Conservation (phyloP, 2,113 vertebrate genomes). For the Alouatta palliata region DNA sequence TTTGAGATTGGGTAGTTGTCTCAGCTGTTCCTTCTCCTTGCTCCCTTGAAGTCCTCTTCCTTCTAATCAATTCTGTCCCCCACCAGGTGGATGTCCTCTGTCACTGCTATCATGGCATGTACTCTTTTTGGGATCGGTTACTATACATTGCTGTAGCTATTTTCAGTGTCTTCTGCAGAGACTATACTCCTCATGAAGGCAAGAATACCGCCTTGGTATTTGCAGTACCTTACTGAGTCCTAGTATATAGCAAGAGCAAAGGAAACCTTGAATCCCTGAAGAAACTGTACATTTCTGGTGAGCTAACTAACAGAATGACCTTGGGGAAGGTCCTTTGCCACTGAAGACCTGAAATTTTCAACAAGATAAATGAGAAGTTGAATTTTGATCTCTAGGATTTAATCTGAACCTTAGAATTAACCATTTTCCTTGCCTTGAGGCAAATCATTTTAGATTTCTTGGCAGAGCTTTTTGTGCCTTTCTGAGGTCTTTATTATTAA, state of each 20-base stretch:
- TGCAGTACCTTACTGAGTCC: neutral
- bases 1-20: neutral
- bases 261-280: neutral
- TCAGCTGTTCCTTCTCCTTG: neutral
- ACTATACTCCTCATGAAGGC: neutral
- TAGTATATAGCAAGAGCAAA: neutral
- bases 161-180: neutral
- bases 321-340: neutral
- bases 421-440: neutral
- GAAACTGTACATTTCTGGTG: neutral
- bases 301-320: neutral
- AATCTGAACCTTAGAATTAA: conserved; percentile 5
- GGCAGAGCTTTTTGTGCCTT: neutral
- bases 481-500: neutral
- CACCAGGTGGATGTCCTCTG: neutral
- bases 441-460: conserved; percentile 37
- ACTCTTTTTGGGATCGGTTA: neutral
- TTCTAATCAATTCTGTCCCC: neutral
- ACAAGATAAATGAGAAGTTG: conserved; percentile 16
- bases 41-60: neutral
- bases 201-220: neutral
- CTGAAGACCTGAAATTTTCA: neutral
- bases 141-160: neutral
- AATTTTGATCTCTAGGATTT: conserved; percentile 41
- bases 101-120: neutral